Conservation (phyloP, 2,888 invertebrate genomes). For the Hirtodrosophila trivittata region DNA sequence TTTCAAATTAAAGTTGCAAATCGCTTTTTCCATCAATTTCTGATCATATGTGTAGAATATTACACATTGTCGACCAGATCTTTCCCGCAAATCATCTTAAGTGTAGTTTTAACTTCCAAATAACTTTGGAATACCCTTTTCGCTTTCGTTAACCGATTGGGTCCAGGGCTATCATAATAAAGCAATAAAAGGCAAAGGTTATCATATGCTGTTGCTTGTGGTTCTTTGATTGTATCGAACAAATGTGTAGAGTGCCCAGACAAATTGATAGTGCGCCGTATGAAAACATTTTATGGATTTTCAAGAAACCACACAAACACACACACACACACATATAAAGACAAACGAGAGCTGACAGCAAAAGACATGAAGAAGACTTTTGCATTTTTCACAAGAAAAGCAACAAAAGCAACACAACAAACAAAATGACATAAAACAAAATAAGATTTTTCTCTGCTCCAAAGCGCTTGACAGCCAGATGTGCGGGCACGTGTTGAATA, state of each 20-base stretch:
- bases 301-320: conserved; percentile 10
- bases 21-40: no score
- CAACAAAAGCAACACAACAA: conserved; percentile 17
- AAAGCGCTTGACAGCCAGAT: no score
- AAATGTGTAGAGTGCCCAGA: conserved; percentile 46
- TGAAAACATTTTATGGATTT: conserved; percentile 59
- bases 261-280: conserved; percentile 27
- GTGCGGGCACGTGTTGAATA: conserved; percentile 28
- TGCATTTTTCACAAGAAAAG: conserved; percentile 32
- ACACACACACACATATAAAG: conserved; percentile 1
- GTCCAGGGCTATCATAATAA: conserved; percentile 27
- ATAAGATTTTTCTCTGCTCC: conserved; percentile 43
- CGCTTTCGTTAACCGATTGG: no score
- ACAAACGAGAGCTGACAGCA: conserved; percentile 5
- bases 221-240: conserved; percentile 19
- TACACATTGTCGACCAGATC: no score
- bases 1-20: no score
- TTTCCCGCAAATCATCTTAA: no score
- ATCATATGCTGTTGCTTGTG: conserved; percentile 8
- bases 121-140: background rate
- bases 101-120: no score
- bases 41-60: no score
- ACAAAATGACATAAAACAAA: conserved; percentile 58
- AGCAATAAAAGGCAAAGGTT: conserved; percentile 40
- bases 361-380: conserved; percentile 42